Conservation (phyloP, 1,140 invertebrate species). For the Drosophila melanogaster region DNA sequence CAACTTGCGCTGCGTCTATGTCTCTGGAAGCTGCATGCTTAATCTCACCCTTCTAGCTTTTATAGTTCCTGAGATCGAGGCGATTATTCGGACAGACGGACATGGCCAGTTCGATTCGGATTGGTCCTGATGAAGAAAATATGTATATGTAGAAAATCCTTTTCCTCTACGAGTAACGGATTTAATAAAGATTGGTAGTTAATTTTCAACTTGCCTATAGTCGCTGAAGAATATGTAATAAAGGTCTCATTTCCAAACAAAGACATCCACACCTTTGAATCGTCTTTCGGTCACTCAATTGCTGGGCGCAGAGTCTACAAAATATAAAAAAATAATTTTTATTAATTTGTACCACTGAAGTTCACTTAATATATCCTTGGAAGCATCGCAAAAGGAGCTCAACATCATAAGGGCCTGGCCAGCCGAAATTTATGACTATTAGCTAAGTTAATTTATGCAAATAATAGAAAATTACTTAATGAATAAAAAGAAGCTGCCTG, state of each 20-base stretch:
- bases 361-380: conserved; percentile 64
- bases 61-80: too few relatives aligned
- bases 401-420: neutral
- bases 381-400: conserved; percentile 26
- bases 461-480: conserved; percentile 39
- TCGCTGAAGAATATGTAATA: neutral
- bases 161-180: too few relatives aligned
- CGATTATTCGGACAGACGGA: too few relatives aligned
- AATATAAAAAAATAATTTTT: conserved; percentile 22
- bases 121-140: too few relatives aligned
- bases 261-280: neutral
- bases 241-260: too few relatives aligned
- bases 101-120: too few relatives aligned
- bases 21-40: too few relatives aligned
- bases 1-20: too few relatives aligned
- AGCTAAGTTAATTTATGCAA: conserved; percentile 73
- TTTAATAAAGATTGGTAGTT: too few relatives aligned
- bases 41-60: too few relatives aligned
- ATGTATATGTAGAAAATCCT: too few relatives aligned
- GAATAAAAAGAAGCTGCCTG: conserved; percentile 34
- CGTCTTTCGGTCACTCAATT: conserved; percentile 26
- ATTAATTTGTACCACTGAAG: conserved; percentile 66
- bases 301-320: conserved; percentile 12
- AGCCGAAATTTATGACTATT: conserved; percentile 67
- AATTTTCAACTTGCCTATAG: neutral